Evolutionary conservation across 2,888 invertebrate species (phyloP), one percentile per base, ranked within the genome.

Genomic region (Tenthredo mesomela): DNA sequence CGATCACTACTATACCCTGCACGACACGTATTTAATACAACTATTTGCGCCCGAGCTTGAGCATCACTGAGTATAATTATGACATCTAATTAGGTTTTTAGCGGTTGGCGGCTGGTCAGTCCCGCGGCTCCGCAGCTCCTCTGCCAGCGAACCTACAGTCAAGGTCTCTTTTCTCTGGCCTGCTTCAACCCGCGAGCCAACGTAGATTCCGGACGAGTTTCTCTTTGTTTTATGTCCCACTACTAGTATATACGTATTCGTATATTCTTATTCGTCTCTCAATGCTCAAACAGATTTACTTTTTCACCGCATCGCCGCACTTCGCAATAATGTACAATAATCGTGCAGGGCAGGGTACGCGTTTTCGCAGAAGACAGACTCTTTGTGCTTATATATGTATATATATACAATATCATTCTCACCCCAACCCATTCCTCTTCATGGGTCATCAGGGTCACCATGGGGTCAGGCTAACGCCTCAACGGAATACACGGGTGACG

Each of bases 81-180:
- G 92, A 92, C 92, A 92, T 92, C 92, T 92, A 92, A 92, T 92
- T 92, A 92, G 90, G 89, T 92, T 92, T 92, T 92, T 91, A 91
- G 91, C 91, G 89, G 90, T 90, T 89, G 89, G 86, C 89, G 89
- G 90, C 88, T 88, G 89, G 88, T 87, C 88, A 88, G 89, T 87
- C 85, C 89, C 87, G 88, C 88, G 88, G 89, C 89, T 86, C 86
- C 90, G n/a, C n/a, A 25, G 25, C 61, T 25, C 10, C 61, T 25
- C 10, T 4, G 12, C 88, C 88, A 89, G 88, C 88, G 86, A 87
- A 86, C 86, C 25, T 84, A 85, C 85, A 88, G 90, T 89, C 90
- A 89, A 89, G 90, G 88, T 89, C 88, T 91, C 89, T 90, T 90
- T 89, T 89, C 88, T 82, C 77, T 25, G 85, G 65, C 33, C 50